Conservation (phyloP, 2,797 vertebrate species). For the Pseudomugil tenellus region DNA sequence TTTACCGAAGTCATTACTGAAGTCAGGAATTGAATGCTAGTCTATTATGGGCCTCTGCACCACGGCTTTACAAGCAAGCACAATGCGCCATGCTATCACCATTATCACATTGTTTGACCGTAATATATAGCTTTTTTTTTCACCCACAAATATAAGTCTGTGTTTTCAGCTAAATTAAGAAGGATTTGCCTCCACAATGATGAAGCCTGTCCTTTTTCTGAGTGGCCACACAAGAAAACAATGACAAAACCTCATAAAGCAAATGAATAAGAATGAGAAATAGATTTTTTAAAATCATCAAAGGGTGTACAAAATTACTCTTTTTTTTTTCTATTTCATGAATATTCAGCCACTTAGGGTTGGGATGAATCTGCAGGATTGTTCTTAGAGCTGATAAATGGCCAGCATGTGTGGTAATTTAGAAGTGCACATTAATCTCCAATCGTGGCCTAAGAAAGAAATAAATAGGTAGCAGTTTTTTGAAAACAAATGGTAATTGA, state of each 20-base stretch:
- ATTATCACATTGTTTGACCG: slow-evolving; percentile 76
- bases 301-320: slow-evolving; percentile 73
- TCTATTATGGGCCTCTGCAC: slow-evolving; percentile 74
- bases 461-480: slow-evolving; percentile 58
- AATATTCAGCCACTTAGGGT: slow-evolving; percentile 79
- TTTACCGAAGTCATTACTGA: slow-evolving; percentile 81
- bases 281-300: slow-evolving; percentile 70
- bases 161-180: slow-evolving; percentile 79
- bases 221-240: slow-evolving; percentile 67
- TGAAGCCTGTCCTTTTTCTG: slow-evolving; percentile 68
- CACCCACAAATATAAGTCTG: slow-evolving; percentile 70
- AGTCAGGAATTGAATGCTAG: slow-evolving; percentile 74
- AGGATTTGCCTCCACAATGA: slow-evolving; percentile 77
- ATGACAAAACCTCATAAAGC: slow-evolving; percentile 66
- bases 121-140: slow-evolving; percentile 68
- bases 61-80: slow-evolving; percentile 78
- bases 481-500: slow-evolving; percentile 74
- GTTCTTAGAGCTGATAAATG: slow-evolving; percentile 81
- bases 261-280: slow-evolving; percentile 74
- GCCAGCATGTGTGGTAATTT: slow-evolving; percentile 81
- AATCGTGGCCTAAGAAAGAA: slow-evolving; percentile 69
- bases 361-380: slow-evolving; percentile 79
- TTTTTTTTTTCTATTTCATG: slow-evolving; percentile 68
- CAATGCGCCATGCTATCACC: slow-evolving; percentile 74
- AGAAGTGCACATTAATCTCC: slow-evolving; percentile 82